Base-by-base conservation (phyloP, 2,113 vertebrate genomes). In the Oncorhynchus keta region DNA sequence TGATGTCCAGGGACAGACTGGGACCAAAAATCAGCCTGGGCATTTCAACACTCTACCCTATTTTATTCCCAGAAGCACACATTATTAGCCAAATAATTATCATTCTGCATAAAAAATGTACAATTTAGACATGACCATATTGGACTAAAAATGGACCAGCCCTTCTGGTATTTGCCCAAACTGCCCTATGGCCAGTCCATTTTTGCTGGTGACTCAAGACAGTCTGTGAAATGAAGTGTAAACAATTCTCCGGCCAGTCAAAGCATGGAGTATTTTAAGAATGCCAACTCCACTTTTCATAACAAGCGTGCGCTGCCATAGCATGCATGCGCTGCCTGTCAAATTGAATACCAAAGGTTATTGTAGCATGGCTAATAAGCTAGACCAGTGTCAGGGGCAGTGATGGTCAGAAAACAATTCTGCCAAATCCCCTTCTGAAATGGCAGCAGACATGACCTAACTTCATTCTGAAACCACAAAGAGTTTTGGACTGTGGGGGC, bases 291-390 rank as follows among this genome's bases (percentile, higher is more conserved):
- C 16, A 51, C 51, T 61, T 67, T 68, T 72, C 35, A 68, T 76
- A 73, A 59, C 55, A 45, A 76, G 57, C 24, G 24, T 24, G 24
- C 24, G 24, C 24, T 24, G 24, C 24, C 24, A 24, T 24, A 24
- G 24, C 14, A 4, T 57, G 65, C 65, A 39, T 76, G 65, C 11
- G 24, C 59, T 24, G 59, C 59, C 61, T 66, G 76, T 77, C 68
- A 71, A 9, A 76, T 26, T 76, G 66, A 51, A 68, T 61, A 39
- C 22, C 62, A 73, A 77, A 72, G 69, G 76, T 77, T 48, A 77
- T 20, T n/a, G 16, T 35, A 35, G 70, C 45, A 68, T 78, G 13
- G 76, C 45, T 66, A 73, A 68, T 78, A 73, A 73, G 62, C 30
- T n/a, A 3, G 68, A 70, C 68, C 45, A 62, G 35, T 72, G 28